A percentile compares a stretch with the other conserved stretches of the same genome.
Evolutionary conservation across 2,797 vertebrate species (phyloP).

Genomic region (Gymnothorax reevesii): DNA sequence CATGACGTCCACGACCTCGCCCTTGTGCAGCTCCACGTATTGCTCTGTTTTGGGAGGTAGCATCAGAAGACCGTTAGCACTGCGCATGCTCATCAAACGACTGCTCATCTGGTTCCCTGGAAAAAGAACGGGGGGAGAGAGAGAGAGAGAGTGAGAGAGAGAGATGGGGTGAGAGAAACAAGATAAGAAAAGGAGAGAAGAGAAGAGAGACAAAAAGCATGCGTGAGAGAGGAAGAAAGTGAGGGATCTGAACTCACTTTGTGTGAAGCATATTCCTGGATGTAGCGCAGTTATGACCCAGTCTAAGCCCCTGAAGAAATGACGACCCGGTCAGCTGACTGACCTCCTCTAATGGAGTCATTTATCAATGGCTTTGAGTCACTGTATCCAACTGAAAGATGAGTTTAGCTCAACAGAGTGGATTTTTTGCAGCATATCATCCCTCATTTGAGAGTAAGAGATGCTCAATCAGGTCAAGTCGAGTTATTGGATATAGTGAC

Average conservation of each 20-base stretch:
- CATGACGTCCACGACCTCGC: slow-evolving; percentile 98
- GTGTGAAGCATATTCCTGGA: background rate
- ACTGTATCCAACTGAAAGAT: background rate
- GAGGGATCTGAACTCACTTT: background rate
- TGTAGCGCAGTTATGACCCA: background rate
- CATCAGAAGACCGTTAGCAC: slow-evolving; percentile 98
- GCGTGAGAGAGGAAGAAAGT: background rate
- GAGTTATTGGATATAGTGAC: too few species aligned
- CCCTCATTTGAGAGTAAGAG: too few species aligned
- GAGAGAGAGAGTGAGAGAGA: background rate
- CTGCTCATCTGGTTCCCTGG: slow-evolving; percentile 98
- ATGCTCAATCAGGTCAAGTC: too few species aligned
- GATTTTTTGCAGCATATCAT: too few species aligned
- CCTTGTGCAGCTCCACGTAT: slow-evolving; percentile 98
- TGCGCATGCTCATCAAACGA: slow-evolving; percentile 98
- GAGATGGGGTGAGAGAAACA: background rate
- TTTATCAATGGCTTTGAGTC: background rate
- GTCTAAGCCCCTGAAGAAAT: background rate
- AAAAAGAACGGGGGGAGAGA: slow-evolving; percentile 1
- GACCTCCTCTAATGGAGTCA: background rate
- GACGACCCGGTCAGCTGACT: background rate
- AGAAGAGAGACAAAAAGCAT: background rate
- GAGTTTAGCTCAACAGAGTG: too few species aligned
- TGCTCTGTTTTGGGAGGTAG: slow-evolving; percentile 98
- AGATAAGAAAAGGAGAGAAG: background rate